Evolutionary conservation across 37 sponge, comb jelly and placozoan species (phyloP).

Genomic region (Haliclona indistincta): DNA sequence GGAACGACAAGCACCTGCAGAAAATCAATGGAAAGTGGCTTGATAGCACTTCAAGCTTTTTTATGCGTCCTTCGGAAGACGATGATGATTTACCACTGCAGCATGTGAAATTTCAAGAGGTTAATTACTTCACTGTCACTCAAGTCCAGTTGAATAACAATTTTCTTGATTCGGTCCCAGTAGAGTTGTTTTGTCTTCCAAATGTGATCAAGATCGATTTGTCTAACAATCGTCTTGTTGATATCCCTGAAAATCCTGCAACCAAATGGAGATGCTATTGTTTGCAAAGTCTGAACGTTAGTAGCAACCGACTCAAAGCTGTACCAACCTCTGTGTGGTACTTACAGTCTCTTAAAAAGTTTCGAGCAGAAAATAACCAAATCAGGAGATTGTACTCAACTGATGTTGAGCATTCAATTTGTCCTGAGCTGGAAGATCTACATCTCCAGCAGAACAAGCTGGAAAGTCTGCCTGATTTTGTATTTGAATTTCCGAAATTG

Average conservation of each 20-base stretch:
- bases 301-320: constrained; percentile 20
- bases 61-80: background rate
- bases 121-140: constrained; percentile 3
- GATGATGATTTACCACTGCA: background rate
- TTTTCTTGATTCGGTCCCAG: constrained; percentile 27
- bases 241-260: constrained; percentile 12
- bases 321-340: constrained; percentile 57
- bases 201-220: constrained; percentile 39
- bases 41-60: background rate
- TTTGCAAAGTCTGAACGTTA: background rate
- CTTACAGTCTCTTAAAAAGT: constrained; percentile 15
- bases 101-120: background rate
- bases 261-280: background rate
- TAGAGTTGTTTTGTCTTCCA: constrained; percentile 48
- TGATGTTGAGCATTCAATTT: constrained; percentile 13
- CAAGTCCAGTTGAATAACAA: constrained; percentile 44
- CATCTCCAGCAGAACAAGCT: constrained; percentile 44
- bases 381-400: constrained; percentile 9
- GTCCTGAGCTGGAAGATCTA: constrained; percentile 34
- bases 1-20: constrained; percentile 42
- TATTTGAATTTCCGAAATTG: constrained; percentile 41
- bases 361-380: constrained; percentile 19
- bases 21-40: constrained; percentile 32
- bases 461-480: constrained; percentile 31
- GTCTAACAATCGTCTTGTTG: constrained; percentile 26